A percentile compares a stretch with the other conserved stretches of the same genome.
These are phyloP conservation scores for Rhabditoides inermis DNA, from an alignment of 2,888 invertebrate species.

Conservation along the genomic window DNA sequence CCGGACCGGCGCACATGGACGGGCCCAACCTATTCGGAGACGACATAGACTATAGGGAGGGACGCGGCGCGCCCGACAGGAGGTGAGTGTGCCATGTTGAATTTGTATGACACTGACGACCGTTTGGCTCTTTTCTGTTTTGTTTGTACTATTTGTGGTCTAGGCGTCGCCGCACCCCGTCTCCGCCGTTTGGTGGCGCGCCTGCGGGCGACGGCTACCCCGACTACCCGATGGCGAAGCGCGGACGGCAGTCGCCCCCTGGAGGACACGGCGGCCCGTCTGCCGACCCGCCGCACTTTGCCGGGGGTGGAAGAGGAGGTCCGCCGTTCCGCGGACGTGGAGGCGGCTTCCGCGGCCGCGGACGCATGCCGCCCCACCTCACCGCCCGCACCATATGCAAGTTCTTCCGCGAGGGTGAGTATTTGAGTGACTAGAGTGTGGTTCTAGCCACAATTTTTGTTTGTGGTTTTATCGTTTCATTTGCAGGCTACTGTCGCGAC, in stretches of 20 bases:
- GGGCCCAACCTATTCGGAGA: background rate
- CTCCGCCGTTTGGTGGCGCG: too few relatives aligned
- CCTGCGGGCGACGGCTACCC: too few relatives aligned
- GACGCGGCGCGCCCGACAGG: background rate
- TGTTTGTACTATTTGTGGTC: background rate
- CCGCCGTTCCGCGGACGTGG: slow-evolving; percentile 3
- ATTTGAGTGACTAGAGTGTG: slow-evolving; percentile 8
- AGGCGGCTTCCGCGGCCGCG: slow-evolving; percentile 1
- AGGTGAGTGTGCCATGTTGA: background rate
- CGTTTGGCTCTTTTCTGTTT: background rate
- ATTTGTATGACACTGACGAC: background rate
- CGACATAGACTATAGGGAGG: slow-evolving; percentile 8
- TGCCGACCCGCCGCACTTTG: background rate
- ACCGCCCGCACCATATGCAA: slow-evolving; percentile 32
- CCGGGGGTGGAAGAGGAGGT: background rate
- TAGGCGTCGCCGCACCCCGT: slow-evolving; percentile 7
- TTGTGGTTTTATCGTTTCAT: background rate
- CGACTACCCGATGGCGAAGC: slow-evolving; percentile 1
- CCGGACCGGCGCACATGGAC: background rate
- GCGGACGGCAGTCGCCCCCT: slow-evolving; percentile 2
- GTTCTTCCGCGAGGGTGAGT: slow-evolving; percentile 45
- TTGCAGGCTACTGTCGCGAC: slow-evolving; percentile 17
- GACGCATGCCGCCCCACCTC: background rate
- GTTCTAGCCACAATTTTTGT: background rate
- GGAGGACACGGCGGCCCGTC: background rate